Evolutionary conservation across 2,888 invertebrate genomes (phyloP).

Genomic region (Muschampia plurimacula): DNA sequence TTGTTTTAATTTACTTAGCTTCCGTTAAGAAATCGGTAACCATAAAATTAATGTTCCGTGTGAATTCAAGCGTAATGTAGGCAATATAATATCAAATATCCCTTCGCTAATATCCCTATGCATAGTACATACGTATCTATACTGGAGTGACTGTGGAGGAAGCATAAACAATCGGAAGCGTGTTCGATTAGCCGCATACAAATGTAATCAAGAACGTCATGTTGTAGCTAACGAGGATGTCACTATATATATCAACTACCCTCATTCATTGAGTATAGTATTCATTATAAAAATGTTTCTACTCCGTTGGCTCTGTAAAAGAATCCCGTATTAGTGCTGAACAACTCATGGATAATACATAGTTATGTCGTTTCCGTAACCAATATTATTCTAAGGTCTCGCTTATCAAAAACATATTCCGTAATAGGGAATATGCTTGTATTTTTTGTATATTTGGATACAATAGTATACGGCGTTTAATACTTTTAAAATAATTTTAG

Average conservation of each 20-base stretch:
- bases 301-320: background rate
- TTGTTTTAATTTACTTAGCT: too few species aligned
- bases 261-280: slow-evolving; percentile 12
- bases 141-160: slow-evolving; percentile 38
- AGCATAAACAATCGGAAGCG: slow-evolving; percentile 49
- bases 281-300: background rate
- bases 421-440: too few species aligned
- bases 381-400: too few species aligned
- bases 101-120: slow-evolving; percentile 12
- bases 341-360: too few species aligned
- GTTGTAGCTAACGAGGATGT: slow-evolving; percentile 28
- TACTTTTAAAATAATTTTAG: too few species aligned
- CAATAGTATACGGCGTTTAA: too few species aligned
- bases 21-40: background rate
- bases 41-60: background rate
- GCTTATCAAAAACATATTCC: too few species aligned
- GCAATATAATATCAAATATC: background rate
- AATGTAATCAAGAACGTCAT: slow-evolving; percentile 46
- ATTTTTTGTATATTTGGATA: too few species aligned
- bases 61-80: background rate
- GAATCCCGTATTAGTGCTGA: too few species aligned
- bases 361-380: too few species aligned
- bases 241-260: slow-evolving; percentile 9
- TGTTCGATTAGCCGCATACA: slow-evolving; percentile 50
- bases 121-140: slow-evolving; percentile 19